Percentiles rank a stretch among this genome's conserved stretches.
These are phyloP conservation scores for Nipponacmea schrenckii DNA, from an alignment of 2,888 invertebrate species.

Conservation along the genomic window DNA sequence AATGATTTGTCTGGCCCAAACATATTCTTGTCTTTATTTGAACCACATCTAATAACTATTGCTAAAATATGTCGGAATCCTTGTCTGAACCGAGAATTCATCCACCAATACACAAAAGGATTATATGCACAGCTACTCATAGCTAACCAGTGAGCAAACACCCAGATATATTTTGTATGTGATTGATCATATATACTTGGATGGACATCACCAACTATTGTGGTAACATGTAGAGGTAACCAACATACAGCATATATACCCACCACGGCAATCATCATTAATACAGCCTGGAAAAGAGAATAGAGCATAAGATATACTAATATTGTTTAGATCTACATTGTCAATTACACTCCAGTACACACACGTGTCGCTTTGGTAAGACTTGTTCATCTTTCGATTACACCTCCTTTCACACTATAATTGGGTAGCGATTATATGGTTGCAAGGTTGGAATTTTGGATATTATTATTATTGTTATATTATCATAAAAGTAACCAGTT, in stretches of 20 bases:
- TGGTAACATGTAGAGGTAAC: conserved; percentile 92
- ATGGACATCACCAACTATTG: conserved; percentile 75
- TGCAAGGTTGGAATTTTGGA: too few relatives aligned
- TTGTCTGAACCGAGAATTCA: conserved; percentile 81
- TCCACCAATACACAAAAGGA: conserved; percentile 94
- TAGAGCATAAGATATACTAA: neutral
- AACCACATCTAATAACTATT: neutral
- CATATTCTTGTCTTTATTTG: conserved; percentile 1
- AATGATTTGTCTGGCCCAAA: neutral
- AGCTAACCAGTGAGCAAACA: conserved; percentile 79
- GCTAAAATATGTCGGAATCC: conserved; percentile 21
- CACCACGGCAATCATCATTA: conserved; percentile 88
- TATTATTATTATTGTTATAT: too few relatives aligned
- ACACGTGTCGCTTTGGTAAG: too few relatives aligned
- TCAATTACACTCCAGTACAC: too few relatives aligned
- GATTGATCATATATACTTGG: conserved; percentile 37
- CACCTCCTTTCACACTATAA: too few relatives aligned
- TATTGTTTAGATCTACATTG: too few relatives aligned
- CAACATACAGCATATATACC: conserved; percentile 92
- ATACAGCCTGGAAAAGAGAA: conserved; percentile 68
- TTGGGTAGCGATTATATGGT: too few relatives aligned
- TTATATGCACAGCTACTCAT: conserved; percentile 98
- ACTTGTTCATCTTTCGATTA: too few relatives aligned
- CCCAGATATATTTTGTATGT: conserved; percentile 41
- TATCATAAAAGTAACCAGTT: too few relatives aligned